Evolutionary conservation across 2,113 vertebrate species (phyloP).

Genomic region (Sus scrofa): DNA sequence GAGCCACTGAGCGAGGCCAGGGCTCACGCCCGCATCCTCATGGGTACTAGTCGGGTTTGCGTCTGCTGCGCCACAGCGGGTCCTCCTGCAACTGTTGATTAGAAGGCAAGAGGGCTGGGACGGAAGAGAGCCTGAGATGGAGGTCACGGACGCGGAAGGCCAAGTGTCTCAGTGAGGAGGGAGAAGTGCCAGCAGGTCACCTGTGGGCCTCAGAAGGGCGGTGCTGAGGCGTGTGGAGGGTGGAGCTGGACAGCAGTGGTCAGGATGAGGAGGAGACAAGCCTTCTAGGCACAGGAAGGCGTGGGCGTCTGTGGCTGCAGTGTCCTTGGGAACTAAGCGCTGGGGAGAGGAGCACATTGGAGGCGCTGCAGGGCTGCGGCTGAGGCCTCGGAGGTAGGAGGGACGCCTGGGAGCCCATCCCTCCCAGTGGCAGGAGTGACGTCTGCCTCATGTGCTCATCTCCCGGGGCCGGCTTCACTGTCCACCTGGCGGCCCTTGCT

Average conservation of each 20-base stretch:
- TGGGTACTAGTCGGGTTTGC: too few species aligned
- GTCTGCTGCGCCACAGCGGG: too few species aligned
- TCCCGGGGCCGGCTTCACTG: not conserved
- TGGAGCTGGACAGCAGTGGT: not conserved
- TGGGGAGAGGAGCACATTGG: not conserved
- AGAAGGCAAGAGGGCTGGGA: not conserved
- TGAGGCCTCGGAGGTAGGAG: too few species aligned
- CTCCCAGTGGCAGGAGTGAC: not conserved
- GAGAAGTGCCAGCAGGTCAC: not conserved
- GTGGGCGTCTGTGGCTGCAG: not conserved
- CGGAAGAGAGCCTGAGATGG: not conserved
- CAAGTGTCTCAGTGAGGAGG: not conserved
- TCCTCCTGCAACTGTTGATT: not conserved
- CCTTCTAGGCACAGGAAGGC: not conserved
- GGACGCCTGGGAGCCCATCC: accelerated
- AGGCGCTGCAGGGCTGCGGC: not conserved
- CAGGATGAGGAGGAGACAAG: not conserved
- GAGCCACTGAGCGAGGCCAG: too few species aligned
- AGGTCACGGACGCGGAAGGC: accelerated
- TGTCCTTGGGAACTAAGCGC: not conserved
- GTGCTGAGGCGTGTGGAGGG: accelerated
- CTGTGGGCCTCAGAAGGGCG: not conserved
- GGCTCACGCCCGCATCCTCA: too few species aligned
- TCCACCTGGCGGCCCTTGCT: not conserved
- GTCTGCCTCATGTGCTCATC: not conserved